Conservation (phyloP, 1,140 invertebrate genomes). For the Heliothis subflexa region DNA sequence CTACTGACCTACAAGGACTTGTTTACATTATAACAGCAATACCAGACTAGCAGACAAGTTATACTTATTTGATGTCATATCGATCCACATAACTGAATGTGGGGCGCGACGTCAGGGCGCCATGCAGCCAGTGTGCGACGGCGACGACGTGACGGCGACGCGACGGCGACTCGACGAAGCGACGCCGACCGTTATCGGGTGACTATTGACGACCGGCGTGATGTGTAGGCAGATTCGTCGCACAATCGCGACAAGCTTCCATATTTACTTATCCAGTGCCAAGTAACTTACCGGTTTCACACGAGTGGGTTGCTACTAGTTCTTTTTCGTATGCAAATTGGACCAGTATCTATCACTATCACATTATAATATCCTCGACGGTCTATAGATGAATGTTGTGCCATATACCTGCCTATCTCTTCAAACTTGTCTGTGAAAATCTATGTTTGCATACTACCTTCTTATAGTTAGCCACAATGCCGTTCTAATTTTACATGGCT, state of each 20-base stretch:
- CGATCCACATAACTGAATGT: slow-evolving; percentile 41
- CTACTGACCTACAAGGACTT: slow-evolving; percentile 16
- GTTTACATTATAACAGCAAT: background rate
- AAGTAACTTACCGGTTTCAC: slow-evolving; percentile 81
- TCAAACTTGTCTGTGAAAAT: background rate
- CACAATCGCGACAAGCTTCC: slow-evolving; percentile 81
- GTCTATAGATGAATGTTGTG: slow-evolving; percentile 14
- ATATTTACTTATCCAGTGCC: slow-evolving; percentile 82
- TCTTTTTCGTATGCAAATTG: slow-evolving; percentile 79
- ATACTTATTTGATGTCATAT: slow-evolving; percentile 22
- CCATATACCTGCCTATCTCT: slow-evolving; percentile 16
- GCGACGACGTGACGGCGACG: background rate
- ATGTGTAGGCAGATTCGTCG: slow-evolving; percentile 82
- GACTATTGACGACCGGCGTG: slow-evolving; percentile 29
- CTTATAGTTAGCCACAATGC: background rate
- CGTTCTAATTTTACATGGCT: slow-evolving; percentile 31
- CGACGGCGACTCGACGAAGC: slow-evolving; percentile 8
- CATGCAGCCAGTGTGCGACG: background rate
- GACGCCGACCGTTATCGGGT: slow-evolving; percentile 16
- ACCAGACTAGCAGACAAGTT: background rate
- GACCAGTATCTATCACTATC: slow-evolving; percentile 69
- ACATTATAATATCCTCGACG: slow-evolving; percentile 41
- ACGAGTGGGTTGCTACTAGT: slow-evolving; percentile 78
- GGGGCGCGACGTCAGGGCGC: slow-evolving; percentile 25
- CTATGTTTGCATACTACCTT: background rate